A percentile compares a stretch with the other conserved stretches of the same genome.
Evolutionary conservation across 2,797 vertebrate species (phyloP).

Genomic region (Knipowitschia caucasica): DNA sequence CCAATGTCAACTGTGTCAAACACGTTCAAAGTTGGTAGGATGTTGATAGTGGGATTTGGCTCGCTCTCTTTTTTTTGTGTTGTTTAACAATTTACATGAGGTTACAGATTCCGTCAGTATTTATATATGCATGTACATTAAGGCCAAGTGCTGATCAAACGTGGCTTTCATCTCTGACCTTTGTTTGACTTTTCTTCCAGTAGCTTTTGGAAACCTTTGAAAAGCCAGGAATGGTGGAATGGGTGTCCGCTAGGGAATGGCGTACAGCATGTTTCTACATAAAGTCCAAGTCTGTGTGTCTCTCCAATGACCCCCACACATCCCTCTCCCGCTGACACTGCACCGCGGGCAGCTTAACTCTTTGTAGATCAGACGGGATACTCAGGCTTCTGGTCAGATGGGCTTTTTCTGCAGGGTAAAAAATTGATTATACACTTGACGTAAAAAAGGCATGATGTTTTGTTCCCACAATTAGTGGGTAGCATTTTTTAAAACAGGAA

Average conservation of each 20-base stretch:
- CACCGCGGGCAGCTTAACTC: slow-evolving; percentile 35
- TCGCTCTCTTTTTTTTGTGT: slow-evolving; percentile 30
- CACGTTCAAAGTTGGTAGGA: slow-evolving; percentile 45
- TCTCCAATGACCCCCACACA: slow-evolving; percentile 5
- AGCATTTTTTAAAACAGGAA: no score
- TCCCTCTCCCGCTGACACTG: slow-evolving; percentile 7
- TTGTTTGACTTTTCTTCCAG: slow-evolving; percentile 47
- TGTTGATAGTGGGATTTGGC: slow-evolving; percentile 17
- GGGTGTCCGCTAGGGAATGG: slow-evolving; percentile 29
- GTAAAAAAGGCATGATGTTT: neutral
- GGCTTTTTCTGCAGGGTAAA: neutral
- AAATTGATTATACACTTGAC: neutral
- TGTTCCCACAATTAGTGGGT: no score
- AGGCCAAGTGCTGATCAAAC: slow-evolving; percentile 54
- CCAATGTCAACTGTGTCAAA: slow-evolving; percentile 59
- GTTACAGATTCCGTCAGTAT: slow-evolving; percentile 59
- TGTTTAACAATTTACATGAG: slow-evolving; percentile 38
- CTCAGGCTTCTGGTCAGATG: neutral
- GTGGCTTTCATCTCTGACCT: slow-evolving; percentile 67
- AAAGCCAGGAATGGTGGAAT: slow-evolving; percentile 40
- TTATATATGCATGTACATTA: slow-evolving; percentile 60
- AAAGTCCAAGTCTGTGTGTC: slow-evolving; percentile 4
- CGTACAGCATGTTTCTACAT: slow-evolving; percentile 16
- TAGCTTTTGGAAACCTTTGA: slow-evolving; percentile 31
- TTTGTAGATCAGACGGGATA: slow-evolving; percentile 1